phyloP scores from a whole-genome alignment of 2,113 vertebrate genomes.

The Scartelaos histophorus region DNA sequence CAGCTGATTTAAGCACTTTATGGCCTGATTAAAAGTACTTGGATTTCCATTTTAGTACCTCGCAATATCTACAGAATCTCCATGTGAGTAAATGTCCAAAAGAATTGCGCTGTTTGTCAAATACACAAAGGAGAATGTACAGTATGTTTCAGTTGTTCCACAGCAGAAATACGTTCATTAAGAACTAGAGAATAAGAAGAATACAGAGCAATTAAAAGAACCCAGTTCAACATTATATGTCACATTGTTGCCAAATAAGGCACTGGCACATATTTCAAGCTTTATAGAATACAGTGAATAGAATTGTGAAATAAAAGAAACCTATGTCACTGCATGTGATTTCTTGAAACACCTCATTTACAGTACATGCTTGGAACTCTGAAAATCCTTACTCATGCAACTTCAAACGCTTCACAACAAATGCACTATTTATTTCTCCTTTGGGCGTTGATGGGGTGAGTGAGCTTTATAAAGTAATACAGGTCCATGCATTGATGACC shows the following conservation, averaged over 20 bases:
- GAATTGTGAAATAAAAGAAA: neutral
- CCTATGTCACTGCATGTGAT: neutral
- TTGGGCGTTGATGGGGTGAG: neutral
- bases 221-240: too few relatives aligned
- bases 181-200: neutral
- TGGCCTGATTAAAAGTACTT: conserved; percentile 17
- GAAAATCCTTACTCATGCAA: neutral
- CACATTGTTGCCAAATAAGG: neutral
- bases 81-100: neutral
- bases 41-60: conserved; percentile 12
- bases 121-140: too few relatives aligned
- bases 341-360: neutral
- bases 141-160: too few relatives aligned
- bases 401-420: conserved; percentile 5
- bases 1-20: conserved; percentile 33
- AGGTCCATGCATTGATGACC: neutral
- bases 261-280: neutral
- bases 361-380: neutral
- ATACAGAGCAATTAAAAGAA: neutral
- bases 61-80: neutral
- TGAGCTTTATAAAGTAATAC: conserved; percentile 9
- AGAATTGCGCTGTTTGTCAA: neutral
- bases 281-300: neutral
- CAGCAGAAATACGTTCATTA: neutral
- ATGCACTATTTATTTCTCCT: neutral